Evolutionary conservation across 1,140 invertebrate genomes (phyloP), one percentile per base, ranked within the genome.

Genomic region (Ceratitis capitata): DNA sequence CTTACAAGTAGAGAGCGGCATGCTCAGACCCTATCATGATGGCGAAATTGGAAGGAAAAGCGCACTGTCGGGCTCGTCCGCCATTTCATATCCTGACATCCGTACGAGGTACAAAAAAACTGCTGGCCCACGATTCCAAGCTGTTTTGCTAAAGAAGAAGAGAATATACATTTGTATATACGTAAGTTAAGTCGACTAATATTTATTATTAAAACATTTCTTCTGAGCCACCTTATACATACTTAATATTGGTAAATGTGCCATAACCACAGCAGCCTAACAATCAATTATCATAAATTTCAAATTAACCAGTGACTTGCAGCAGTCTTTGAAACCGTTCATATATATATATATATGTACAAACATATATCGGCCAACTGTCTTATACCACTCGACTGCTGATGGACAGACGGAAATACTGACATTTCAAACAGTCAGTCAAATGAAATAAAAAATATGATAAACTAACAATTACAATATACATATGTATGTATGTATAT

Each of bases 271-370:
- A 39, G 16, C 69, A 23, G 69, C 69, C 35, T 26, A 45, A 85
- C 84, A 88, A 89, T 88, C 88, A 89, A 88, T 88, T 88, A 89
- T 88, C 85, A 86, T 87, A 87, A 88, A 87, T 87, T 86, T 87
- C 69, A 84, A 86, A 88, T 87, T 86, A 88, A 82, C 82, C 85
- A 78, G 78, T 84, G 39, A 78, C 69, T 78, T 45, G 35, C n/a
- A 78, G 19, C 39, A 39, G 32, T 19, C 69, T 26, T n/a, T n/a
- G n/a, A 23, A 23, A 0, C n/a, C 9, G 51, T 23, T n/a, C 51
- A 56, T 5, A 56, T 19, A 56, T 0, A 64, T 14, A 32, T 64
- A 26, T 14, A 61, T 35, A 32, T n/a, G n/a, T n/a, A n/a, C n/a
- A n/a, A n/a, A n/a, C n/a, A n/a, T 56, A 23, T 58, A 26, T 10